Evolutionary conservation across 2,797 vertebrate species (phyloP), one percentile per base, ranked within the genome.

Genomic region (Enteromius viviparus): DNA sequence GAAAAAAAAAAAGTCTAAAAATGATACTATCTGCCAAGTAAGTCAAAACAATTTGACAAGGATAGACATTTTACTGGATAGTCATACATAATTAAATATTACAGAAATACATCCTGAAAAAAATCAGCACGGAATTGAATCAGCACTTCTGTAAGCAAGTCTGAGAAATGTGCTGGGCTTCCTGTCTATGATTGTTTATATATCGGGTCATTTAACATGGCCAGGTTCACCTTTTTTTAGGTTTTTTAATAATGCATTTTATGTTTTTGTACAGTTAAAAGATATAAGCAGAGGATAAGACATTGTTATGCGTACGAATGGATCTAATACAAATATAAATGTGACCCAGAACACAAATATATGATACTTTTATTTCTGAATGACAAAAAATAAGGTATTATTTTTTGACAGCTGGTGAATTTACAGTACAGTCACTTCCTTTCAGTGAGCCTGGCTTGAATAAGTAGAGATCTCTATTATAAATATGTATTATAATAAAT

Each of bases 11-110:
- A 37, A 29, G 17, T 70, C 34, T 55, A 58, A 58, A 47, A 6
- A 71, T 6, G 6, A 29, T 66, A 23, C 3, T 72, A 23, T 8
- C 45, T 34, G 68, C 37, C 51, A 81, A 81, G 71, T 42, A 12
- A 60, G 53, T 60, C 15, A 23, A 66, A 78, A 78, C 19, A 72
- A 64, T 64, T 40, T 64, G 70, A 74, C 42, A 81, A 76, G 47
- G 14, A 64, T 47, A 76, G 58, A 64, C 26, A 81, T 53, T 53
- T 53, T 45, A 66, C 58, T 42, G n/a, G n/a, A 9, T 53, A 21
- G 58, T 82, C 49, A 76, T 82, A 10, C 60, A 75, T 82, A 75
- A 75, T 75, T 75, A 82, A 75, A 78, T 34, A 34, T 34, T 49
- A 51, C 76, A 29, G 60, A 66, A 78, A 78, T 55, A 29, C 15